These are phyloP conservation scores for Melanotaenia maccullochi DNA, from an alignment of 2,797 vertebrate species.

Conservation along the genomic window DNA sequence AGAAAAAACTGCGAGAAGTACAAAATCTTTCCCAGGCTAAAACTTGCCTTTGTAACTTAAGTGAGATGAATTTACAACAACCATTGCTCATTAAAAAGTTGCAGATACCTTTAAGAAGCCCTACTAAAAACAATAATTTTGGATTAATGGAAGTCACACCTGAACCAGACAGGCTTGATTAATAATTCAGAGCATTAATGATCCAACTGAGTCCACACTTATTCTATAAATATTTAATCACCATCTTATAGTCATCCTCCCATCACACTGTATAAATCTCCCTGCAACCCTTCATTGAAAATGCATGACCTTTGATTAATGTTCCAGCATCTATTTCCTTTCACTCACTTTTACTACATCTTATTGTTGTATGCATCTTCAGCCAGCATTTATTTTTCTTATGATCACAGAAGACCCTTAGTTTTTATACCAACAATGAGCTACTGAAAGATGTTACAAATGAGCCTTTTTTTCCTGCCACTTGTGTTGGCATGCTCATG, in stretches of 20 bases:
- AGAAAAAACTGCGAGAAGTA: too few species aligned
- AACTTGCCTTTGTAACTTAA: too few species aligned
- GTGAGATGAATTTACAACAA: too few species aligned
- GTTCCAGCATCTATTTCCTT: constrained; percentile 10
- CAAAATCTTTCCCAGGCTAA: too few species aligned
- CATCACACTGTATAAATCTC: constrained; percentile 15
- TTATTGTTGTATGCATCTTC: constrained; percentile 15
- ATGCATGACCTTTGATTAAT: constrained; percentile 67
- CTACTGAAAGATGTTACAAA: constrained; percentile 37
- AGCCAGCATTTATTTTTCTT: constrained; percentile 18
- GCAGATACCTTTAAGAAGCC: background rate
- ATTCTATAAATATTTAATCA: constrained; percentile 70
- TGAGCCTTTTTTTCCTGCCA: constrained; percentile 18
- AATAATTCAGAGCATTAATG: constrained; percentile 68
- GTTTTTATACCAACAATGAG: constrained; percentile 25
- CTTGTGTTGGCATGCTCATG: constrained; percentile 51
- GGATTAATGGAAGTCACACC: constrained; percentile 23
- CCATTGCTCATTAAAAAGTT: too few species aligned
- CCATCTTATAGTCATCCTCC: constrained; percentile 28
- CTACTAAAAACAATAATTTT: background rate
- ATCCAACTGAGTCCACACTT: constrained; percentile 65
- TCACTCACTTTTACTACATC: constrained; percentile 19
- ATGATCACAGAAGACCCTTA: constrained; percentile 15
- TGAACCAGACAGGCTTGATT: constrained; percentile 16
- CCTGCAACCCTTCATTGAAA: constrained; percentile 62